A percentile compares a stretch with the other conserved stretches of the same genome.
phyloP scores from a whole-genome alignment of 2,888 invertebrate species.

The Apamea sordens region DNA sequence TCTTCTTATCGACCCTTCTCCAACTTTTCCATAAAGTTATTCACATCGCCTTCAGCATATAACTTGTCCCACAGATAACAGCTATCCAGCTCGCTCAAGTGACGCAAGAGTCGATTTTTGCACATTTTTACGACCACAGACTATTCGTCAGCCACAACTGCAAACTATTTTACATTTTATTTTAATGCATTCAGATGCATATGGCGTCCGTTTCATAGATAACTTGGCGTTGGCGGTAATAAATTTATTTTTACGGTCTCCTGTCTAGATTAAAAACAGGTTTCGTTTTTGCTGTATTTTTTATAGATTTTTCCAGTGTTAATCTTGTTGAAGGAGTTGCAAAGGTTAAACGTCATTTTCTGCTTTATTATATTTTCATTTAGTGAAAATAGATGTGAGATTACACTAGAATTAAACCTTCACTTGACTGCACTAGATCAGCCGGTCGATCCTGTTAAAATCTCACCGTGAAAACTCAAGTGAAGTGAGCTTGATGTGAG shows the following conservation, averaged over 20 bases:
- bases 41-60: constrained; percentile 22
- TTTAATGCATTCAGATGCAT: constrained; percentile 62
- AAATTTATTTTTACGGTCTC: constrained; percentile 37
- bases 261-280: constrained; percentile 19
- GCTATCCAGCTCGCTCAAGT: constrained; percentile 65
- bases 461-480: no score
- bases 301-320: constrained; percentile 12
- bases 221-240: constrained; percentile 23
- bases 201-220: constrained; percentile 43
- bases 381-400: not conserved
- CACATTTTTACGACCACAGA: constrained; percentile 80
- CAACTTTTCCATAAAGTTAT: not conserved
- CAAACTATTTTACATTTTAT: constrained; percentile 55
- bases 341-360: constrained; percentile 9
- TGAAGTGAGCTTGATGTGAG: no score
- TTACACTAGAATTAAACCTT: not conserved
- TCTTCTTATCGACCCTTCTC: not conserved
- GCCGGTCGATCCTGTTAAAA: no score
- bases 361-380: not conserved
- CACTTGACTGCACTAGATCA: not conserved
- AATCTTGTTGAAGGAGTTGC: constrained; percentile 2
- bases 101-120: constrained; percentile 84
- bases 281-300: constrained; percentile 20
- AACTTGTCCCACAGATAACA: constrained; percentile 59
- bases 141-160: constrained; percentile 60